Percentiles rank a stretch among this genome's conserved stretches.
Conservation (phyloP, 2,888 invertebrate species). For the Ceriagrion tenellum region DNA sequence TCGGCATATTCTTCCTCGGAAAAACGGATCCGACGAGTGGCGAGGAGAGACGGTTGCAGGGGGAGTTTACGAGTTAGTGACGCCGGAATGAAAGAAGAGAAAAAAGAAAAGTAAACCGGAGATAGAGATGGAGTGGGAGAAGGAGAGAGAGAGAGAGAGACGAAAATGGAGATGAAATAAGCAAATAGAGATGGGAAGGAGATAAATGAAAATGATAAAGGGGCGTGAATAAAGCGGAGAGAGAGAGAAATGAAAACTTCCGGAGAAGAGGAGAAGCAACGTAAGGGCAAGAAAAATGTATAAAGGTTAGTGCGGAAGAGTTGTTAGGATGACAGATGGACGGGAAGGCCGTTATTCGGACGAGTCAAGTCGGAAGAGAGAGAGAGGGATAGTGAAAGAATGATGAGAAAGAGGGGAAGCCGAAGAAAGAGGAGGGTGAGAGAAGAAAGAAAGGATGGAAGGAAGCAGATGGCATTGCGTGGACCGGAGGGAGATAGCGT, state of each 20-base stretch:
- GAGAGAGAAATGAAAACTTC: background rate
- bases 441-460: background rate
- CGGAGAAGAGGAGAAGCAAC: background rate
- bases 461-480: conserved; percentile 12
- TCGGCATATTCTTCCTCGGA: too few relatives aligned
- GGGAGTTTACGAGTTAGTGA: background rate
- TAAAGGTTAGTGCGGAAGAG: background rate
- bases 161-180: too few relatives aligned
- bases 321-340: background rate
- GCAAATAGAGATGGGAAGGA: background rate
- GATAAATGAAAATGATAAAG: background rate
- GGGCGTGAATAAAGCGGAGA: background rate
- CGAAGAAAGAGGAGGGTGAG: background rate
- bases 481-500: background rate
- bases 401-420: background rate
- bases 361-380: background rate
- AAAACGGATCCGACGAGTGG: background rate
- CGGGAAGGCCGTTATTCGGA: background rate
- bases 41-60: background rate
- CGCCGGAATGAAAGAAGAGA: background rate
- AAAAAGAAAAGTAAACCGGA: background rate
- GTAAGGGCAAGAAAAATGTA: background rate
- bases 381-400: background rate
- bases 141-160: too few relatives aligned
- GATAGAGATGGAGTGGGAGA: background rate